Evolutionary conservation across 1,140 invertebrate species (phyloP), one percentile per base, ranked within the genome.

Genomic region (Drosophila virilis): DNA sequence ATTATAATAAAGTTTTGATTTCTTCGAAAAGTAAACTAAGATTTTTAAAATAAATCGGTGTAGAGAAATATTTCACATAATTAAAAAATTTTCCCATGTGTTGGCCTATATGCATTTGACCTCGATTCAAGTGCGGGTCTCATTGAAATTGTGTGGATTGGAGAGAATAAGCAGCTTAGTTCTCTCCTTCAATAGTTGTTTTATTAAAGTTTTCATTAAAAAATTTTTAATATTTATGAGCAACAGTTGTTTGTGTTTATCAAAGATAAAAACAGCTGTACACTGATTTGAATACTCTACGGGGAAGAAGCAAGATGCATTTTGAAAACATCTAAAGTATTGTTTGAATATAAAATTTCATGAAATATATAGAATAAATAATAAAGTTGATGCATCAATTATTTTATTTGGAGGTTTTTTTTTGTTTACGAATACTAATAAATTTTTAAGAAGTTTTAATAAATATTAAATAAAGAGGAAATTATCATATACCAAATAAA

Each of bases 161-260:
- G 13, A 8, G 37, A 17, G 35, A 9, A 46, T 68, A 82, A 77
- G 61, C 46, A 55, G 50, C 64, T 78, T 81, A 78, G 50, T 55
- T 78, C 43, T 78, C 45, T 78, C 35, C 48, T 78, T 78, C 57
- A n/a, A n/a, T 38, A 54, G 48, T 48, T 50, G 55, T 70, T 73
- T 82, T 50, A 70, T 73, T 77, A 78, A 66, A 42, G 22, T 8
- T 22, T 61, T 48, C 50, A 77, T 68, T 69, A 71, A 81, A 28
- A 28, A n/a, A 42, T 40, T 37, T 67, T 66, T 46, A 52, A 79
- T 88, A 82, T 88, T 88, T 88, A 88, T 76, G 83, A 72, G 77
- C 83, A 88, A 89, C 84, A 89, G 83, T 88, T 88, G 83, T 68
- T 78, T 80, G 59, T 66, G 32, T 72, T 60, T 10, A n/a, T 28